Percentiles rank a stretch among this genome's conserved stretches.
These are phyloP conservation scores for Abrostola triplasia DNA, from an alignment of 2,888 invertebrate species.

Conservation along the genomic window DNA sequence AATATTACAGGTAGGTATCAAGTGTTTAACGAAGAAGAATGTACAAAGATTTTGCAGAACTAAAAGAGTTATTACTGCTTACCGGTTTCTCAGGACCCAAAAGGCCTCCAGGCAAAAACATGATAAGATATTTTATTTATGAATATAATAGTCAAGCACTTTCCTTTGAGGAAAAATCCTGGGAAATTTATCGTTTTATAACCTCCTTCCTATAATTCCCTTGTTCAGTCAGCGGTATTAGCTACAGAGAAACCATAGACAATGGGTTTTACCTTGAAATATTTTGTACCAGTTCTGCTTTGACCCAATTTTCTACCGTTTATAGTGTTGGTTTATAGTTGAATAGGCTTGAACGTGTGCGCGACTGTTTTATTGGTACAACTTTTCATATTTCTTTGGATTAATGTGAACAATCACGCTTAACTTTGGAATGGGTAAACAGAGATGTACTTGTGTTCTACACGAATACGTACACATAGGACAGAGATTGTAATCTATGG, in stretches of 20 bases:
- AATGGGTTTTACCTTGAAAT: slow-evolving; percentile 13
- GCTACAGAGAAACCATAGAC: slow-evolving; percentile 12
- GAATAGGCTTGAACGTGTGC: not conserved
- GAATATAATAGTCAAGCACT: slow-evolving; percentile 36
- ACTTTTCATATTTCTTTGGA: not conserved
- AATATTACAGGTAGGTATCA: no score
- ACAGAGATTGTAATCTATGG: no score
- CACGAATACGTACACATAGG: no score
- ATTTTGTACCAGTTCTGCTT: slow-evolving; percentile 23
- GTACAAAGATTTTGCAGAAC: no score
- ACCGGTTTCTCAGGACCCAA: slow-evolving; percentile 7
- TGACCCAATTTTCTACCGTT: slow-evolving; percentile 27
- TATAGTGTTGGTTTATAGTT: not conserved
- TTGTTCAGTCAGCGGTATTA: slow-evolving; percentile 21
- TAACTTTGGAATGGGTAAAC: no score
- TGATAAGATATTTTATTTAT: slow-evolving; percentile 36
- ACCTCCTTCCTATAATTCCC: slow-evolving; percentile 31
- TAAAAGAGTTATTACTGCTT: not conserved
- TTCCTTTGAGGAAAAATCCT: slow-evolving; percentile 36
- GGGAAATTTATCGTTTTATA: slow-evolving; percentile 45
- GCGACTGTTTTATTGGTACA: not conserved
- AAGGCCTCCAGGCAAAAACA: slow-evolving; percentile 10
- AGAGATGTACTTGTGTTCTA: no score
- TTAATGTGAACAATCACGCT: no score
- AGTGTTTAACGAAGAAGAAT: no score